Evolutionary conservation across 92 coral and sea anemone species (phyloP).

Genomic region (Epizoanthus fatuus): DNA sequence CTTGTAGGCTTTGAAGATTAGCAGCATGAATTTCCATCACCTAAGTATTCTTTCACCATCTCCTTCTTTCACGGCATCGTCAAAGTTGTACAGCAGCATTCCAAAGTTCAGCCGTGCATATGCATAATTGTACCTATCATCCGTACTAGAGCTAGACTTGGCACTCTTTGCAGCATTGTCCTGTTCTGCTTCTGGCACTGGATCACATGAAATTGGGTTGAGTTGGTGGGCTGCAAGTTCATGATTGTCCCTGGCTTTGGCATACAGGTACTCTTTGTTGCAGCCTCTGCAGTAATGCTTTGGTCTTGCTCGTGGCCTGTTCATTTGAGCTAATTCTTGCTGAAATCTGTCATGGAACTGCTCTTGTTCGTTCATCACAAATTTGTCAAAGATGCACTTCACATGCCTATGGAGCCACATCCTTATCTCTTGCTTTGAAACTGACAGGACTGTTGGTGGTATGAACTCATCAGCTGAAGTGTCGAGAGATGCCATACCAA

Average conservation of each 20-base stretch:
- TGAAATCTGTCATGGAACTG: neutral
- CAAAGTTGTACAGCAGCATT: constrained; percentile 58
- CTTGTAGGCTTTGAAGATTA: constrained; percentile 44
- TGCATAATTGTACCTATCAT: constrained; percentile 71
- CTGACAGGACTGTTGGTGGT: constrained; percentile 17
- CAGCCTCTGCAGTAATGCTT: constrained; percentile 50
- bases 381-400: constrained; percentile 6
- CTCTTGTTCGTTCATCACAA: constrained; percentile 9
- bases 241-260: constrained; percentile 55
- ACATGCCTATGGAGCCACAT: neutral
- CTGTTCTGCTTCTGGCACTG: neutral
- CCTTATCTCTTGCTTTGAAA: neutral
- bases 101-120: constrained; percentile 52
- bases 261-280: constrained; percentile 56
- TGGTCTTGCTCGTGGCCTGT: neutral
- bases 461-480: neutral
- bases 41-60: constrained; percentile 63
- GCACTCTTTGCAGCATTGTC: constrained; percentile 11
- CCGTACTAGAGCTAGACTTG: neutral
- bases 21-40: constrained; percentile 68
- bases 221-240: neutral
- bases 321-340: neutral
- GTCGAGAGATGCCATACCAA: constrained; percentile 43
- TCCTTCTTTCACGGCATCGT: constrained; percentile 85
- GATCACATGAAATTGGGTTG: too few species aligned